Evolutionary conservation across 1,140 invertebrate genomes (phyloP).

Genomic region (Fopius arisanus): DNA sequence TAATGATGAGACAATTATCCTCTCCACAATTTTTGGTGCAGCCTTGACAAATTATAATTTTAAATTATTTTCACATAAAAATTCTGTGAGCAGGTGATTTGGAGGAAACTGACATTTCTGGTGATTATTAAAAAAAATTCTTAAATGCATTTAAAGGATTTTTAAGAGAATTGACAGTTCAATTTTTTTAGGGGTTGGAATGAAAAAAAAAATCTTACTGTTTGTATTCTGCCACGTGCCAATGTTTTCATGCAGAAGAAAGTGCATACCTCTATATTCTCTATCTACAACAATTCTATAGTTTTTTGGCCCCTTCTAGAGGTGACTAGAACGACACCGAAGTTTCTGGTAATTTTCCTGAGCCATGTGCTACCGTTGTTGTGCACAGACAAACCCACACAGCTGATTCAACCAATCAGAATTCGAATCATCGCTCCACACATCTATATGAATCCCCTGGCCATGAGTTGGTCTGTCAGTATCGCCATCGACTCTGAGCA

Average conservation of each 20-base stretch:
- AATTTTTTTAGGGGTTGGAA: no score
- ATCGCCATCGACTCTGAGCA: conserved; percentile 18
- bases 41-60: no score
- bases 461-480: conserved; percentile 21
- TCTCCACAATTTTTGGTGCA: no score
- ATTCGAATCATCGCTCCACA: background rate
- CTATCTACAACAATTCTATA: background rate
- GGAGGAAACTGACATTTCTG: no score
- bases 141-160: no score
- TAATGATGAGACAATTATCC: no score
- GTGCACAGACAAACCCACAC: background rate
- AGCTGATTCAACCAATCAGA: background rate
- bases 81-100: no score
- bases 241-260: background rate
- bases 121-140: no score
- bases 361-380: background rate
- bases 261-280: background rate
- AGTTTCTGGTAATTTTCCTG: conserved; percentile 30
- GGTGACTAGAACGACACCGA: conserved; percentile 13
- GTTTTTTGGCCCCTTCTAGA: background rate
- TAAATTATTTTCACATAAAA: no score
- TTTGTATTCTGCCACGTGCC: background rate
- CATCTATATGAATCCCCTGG: conserved; percentile 11
- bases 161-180: no score
- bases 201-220: background rate